Evolutionary conservation across 2,113 vertebrate species (phyloP).

Genomic region (Petrocephalus microphthalmus): DNA sequence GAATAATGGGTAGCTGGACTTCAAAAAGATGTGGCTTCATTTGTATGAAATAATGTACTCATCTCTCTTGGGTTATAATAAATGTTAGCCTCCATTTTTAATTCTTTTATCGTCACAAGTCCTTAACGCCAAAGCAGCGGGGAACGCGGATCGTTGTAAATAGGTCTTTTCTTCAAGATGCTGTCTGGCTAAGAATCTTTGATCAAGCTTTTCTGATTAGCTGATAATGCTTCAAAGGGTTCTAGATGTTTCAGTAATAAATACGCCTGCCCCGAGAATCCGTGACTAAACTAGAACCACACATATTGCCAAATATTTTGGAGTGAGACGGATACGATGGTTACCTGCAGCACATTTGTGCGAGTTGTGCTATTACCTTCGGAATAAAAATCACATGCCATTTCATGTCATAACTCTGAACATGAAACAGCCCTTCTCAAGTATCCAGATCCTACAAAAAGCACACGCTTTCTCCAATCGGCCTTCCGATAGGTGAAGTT

Average conservation of each 20-base stretch:
- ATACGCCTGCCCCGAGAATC: not conserved
- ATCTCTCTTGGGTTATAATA: not conserved
- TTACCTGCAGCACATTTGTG: not conserved
- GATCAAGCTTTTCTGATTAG: slow-evolving; percentile 14
- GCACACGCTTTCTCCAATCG: not conserved
- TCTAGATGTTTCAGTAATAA: not conserved
- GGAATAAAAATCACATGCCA: slow-evolving; percentile 1
- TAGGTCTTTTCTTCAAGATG: slow-evolving; percentile 13
- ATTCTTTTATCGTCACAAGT: not conserved
- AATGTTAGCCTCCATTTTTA: not conserved
- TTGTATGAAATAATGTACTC: not conserved
- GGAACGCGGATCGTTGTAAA: not conserved
- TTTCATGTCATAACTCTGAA: not conserved
- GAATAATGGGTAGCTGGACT: not conserved
- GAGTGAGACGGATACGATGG: not conserved
- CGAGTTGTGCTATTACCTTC: slow-evolving; percentile 2
- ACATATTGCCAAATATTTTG: not conserved
- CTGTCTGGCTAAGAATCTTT: slow-evolving; percentile 11
- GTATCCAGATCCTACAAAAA: not conserved
- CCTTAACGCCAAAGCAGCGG: not conserved
- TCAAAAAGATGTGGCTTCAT: not conserved
- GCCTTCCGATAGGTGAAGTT: not conserved
- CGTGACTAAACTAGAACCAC: not conserved
- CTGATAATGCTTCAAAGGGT: slow-evolving; percentile 7
- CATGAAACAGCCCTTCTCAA: not conserved